Evolutionary conservation across 1,140 invertebrate species (phyloP), one percentile per base, ranked within the genome.

Genomic region (Drosophila sp.): DNA sequence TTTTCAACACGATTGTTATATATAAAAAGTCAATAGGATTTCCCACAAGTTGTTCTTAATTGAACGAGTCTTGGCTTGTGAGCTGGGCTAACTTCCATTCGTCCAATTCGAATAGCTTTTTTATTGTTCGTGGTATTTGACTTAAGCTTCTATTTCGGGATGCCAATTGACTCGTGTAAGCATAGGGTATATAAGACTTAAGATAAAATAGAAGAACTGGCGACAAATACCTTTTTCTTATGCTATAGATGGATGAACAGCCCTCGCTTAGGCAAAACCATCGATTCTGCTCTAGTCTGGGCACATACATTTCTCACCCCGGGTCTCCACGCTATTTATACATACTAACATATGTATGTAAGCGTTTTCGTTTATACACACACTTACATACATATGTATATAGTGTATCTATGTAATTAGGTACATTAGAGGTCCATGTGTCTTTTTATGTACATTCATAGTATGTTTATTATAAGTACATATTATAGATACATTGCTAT

Each of bases 301-400:
- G 38, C n/a, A 44, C 60, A 41, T 38, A 27, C 44, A 50, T 50
- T 50, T 61, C 38, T 61, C 60, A 25, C 56, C 56, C 56, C 60
- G 33, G 60, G 60, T 27, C 60, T 61, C 60, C 38, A 38, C 35
- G 32, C 60, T 61, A 61, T 61, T 61, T 61, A 61, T 61, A 61
- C 27, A 27, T 44, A 41, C 10, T 27, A 30, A 41, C 4, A 27
- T 58, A 58, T 27, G 17, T 44, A 44, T 50, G 44, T 27, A 50
- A 50, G 23, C 8, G 32, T 58, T 17, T 58, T 32, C 10, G 8
- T 38, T 10, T 38, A 38, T 38, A 38, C 7, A 58, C 29, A 55
- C 8, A 29, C 7, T 27, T 5, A 30, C 3, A 11, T 25, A 47
- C 23, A 50, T 50, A 27, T 47, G 5, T 5, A 50, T 47, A 47